Base-by-base conservation (phyloP, 2,797 vertebrate species). In the Phrynocephalus vlangalii region DNA sequence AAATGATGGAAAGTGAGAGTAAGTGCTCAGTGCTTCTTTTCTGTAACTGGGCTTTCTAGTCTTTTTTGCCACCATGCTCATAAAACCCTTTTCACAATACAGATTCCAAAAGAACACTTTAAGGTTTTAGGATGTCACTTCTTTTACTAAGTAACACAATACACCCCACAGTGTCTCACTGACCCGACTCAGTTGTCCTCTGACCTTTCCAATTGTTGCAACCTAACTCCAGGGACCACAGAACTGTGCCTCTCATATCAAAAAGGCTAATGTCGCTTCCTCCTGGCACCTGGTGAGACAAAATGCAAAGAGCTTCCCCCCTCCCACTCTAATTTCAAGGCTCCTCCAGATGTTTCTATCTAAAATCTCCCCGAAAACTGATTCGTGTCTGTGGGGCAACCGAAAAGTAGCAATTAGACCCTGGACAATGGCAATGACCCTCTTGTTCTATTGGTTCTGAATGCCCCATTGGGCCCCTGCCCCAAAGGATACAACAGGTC, bases 91-190 rank as follows among this genome's bases (percentile, higher is more conserved):
- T 97, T 96, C 96, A 97, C 96, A 97, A 96, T 95, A 96, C 91
- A 95, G 96, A 96, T 97, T 97, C 97, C 95, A 96, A 97, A 95
- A 95, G 96, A 96, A 96, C 94, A 95, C 95, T 96, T 97, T 95
- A 96, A 95, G 96, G 96, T 95, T 96, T 97, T 96, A 96, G 96
- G 95, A 97, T 96, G 95, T 94, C 95, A 95, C 94, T 96, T 95
- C 96, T 96, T 97, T 97, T 96, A 96, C 96, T 96, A 95, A 97
- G 96, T 97, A 97, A 97, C 96, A 97, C 96, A 97, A 97, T 97
- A 97, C 96, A 96, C 96, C 97, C 96, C 95, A 95, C 95, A 95
- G 96, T 97, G 96, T 96, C 96, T 96, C 93, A 93, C 95, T 97
- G 96, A 97, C 97, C 96, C 91, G 92, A 91, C 94, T 97, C 96